Evolutionary conservation across 2,797 vertebrate species (phyloP).

Genomic region (Mormyrops attenuatus): DNA sequence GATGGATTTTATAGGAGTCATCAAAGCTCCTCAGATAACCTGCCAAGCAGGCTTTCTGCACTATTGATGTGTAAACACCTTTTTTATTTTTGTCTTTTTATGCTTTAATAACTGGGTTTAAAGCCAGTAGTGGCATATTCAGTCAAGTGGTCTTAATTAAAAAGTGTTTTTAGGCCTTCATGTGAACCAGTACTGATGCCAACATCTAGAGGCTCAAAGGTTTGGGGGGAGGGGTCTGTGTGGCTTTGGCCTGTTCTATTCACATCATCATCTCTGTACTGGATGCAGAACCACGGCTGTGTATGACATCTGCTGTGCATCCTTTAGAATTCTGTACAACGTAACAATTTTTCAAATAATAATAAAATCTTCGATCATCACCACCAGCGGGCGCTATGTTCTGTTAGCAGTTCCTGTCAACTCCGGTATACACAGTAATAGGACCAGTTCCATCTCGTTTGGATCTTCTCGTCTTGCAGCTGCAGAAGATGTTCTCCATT

Average conservation of each 20-base stretch:
- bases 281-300: background rate
- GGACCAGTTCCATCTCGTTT: background rate
- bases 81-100: background rate
- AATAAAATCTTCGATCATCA: background rate
- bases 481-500: background rate
- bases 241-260: background rate
- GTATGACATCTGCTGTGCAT: background rate
- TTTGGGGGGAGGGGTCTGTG: background rate
- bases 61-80: background rate
- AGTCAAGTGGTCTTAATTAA: background rate
- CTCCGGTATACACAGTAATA: background rate
- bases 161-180: background rate
- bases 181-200: background rate
- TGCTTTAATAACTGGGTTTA: background rate
- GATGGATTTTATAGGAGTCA: background rate
- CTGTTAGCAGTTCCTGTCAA: background rate
- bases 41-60: background rate
- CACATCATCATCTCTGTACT: background rate
- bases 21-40: background rate
- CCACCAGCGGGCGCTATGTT: background rate
- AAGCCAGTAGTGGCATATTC: background rate
- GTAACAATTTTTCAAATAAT: background rate
- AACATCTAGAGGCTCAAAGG: background rate
- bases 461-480: background rate
- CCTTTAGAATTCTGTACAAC: background rate